A percentile compares a stretch with the other conserved stretches of the same genome.
phyloP scores from a whole-genome alignment of 2,888 invertebrate species.

The Epinotia ramella region DNA sequence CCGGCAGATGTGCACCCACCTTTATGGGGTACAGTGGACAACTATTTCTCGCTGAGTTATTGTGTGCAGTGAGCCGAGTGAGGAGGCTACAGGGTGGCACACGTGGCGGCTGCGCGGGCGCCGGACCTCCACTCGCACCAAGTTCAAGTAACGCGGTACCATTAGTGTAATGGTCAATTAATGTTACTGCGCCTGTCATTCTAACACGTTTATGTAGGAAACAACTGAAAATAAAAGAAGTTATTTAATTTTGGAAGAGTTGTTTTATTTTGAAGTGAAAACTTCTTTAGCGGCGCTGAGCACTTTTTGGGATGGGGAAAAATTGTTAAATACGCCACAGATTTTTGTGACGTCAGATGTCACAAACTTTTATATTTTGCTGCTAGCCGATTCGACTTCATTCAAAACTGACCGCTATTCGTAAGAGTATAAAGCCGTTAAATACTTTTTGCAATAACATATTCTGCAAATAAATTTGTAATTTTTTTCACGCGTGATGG shows the following conservation, averaged over 20 bases:
- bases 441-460: too few relatives aligned
- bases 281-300: too few relatives aligned
- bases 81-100: conserved; percentile 6
- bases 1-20: conserved; percentile 32
- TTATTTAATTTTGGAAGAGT: conserved; percentile 84
- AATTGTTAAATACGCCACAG: too few relatives aligned
- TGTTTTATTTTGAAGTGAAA: too few relatives aligned
- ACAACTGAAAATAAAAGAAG: conserved; percentile 85
- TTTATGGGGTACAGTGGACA: background rate
- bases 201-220: conserved; percentile 85
- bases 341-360: too few relatives aligned
- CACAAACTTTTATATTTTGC: too few relatives aligned
- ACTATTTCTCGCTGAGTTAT: background rate
- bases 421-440: too few relatives aligned
- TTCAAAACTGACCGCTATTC: too few relatives aligned
- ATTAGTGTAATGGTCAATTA: conserved; percentile 81
- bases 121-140: conserved; percentile 74
- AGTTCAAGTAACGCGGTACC: conserved; percentile 70
- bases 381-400: too few relatives aligned
- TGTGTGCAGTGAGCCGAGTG: background rate
- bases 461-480: too few relatives aligned
- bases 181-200: conserved; percentile 80
- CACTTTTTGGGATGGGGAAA: too few relatives aligned
- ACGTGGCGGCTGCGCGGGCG: conserved; percentile 38
- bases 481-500: too few relatives aligned